Percentiles rank a stretch among this genome's conserved stretches.
These are phyloP conservation scores for Eupithecia subumbrata DNA, from an alignment of 2,888 invertebrate genomes.

Conservation along the genomic window DNA sequence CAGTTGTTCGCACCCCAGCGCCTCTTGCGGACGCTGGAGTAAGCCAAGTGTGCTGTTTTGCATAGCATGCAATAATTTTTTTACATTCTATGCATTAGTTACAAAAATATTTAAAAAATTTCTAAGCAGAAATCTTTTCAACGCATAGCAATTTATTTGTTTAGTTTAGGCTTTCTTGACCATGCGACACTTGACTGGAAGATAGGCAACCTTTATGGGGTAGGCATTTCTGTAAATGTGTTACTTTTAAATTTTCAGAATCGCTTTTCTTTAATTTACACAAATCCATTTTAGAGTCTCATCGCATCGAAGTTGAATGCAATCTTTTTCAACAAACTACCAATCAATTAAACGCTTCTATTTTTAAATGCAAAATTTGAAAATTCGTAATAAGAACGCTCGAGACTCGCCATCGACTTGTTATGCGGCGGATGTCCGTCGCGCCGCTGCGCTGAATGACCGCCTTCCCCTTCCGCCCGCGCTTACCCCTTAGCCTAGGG, in stretches of 20 bases:
- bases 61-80: constrained; percentile 31
- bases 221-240: too few relatives aligned
- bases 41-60: constrained; percentile 43
- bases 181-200: background rate
- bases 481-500: constrained; percentile 50
- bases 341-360: constrained; percentile 49
- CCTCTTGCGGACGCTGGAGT: constrained; percentile 72
- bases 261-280: too few relatives aligned
- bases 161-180: background rate
- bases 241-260: too few relatives aligned
- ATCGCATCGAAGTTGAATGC: background rate
- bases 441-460: constrained; percentile 84
- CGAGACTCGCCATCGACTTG: constrained; percentile 81
- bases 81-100: constrained; percentile 3
- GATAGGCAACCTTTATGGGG: background rate
- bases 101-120: background rate
- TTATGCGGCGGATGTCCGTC: constrained; percentile 85
- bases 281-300: too few relatives aligned
- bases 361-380: constrained; percentile 73
- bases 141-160: background rate
- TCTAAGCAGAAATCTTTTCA: background rate
- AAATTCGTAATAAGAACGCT: constrained; percentile 76
- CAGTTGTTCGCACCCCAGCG: constrained; percentile 79
- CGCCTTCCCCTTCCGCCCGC: constrained; percentile 78
- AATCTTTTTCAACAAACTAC: background rate